phyloP scores from a whole-genome alignment of 2,888 invertebrate genomes.

The Chrysina gloriosa region DNA sequence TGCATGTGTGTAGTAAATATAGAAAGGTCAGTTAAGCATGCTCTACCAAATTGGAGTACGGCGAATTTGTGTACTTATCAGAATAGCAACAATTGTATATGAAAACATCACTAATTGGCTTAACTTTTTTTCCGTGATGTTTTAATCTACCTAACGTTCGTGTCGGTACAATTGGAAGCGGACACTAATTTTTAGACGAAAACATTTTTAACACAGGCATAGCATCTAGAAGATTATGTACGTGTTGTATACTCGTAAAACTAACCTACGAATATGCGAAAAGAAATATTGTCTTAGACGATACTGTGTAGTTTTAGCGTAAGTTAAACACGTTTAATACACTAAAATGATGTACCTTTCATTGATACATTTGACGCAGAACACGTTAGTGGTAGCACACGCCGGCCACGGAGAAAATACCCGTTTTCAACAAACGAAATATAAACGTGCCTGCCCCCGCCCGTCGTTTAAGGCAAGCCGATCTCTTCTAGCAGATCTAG shows the following conservation, averaged over 20 bases:
- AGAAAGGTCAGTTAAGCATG: constrained; percentile 46
- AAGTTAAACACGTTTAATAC: constrained; percentile 28
- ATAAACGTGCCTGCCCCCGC: constrained; percentile 37
- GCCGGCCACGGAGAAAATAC: constrained; percentile 39
- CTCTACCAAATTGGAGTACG: constrained; percentile 31
- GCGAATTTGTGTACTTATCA: constrained; percentile 27
- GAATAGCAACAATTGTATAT: constrained; percentile 11
- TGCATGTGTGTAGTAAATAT: constrained; percentile 44
- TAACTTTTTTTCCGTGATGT: not conserved
- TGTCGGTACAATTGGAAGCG: too few species aligned
- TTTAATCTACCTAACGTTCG: too few species aligned
- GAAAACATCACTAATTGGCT: constrained; percentile 3
- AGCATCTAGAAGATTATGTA: constrained; percentile 10
- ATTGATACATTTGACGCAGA: constrained; percentile 32
- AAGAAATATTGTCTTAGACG: constrained; percentile 33
- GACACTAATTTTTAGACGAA: too few species aligned
- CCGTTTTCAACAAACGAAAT: constrained; percentile 29
- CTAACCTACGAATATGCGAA: constrained; percentile 35
- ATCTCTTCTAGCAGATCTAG: constrained; percentile 47
- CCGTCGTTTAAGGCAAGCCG: constrained; percentile 42
- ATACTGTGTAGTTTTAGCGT: constrained; percentile 8
- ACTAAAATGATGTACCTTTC: constrained; percentile 37
- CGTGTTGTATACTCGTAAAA: constrained; percentile 26
- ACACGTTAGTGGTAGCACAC: constrained; percentile 37
- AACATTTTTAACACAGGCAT: constrained; percentile 19